Conservation (phyloP, 92 coral and sea anemone genomes). For the Galaxea fascicularis region DNA sequence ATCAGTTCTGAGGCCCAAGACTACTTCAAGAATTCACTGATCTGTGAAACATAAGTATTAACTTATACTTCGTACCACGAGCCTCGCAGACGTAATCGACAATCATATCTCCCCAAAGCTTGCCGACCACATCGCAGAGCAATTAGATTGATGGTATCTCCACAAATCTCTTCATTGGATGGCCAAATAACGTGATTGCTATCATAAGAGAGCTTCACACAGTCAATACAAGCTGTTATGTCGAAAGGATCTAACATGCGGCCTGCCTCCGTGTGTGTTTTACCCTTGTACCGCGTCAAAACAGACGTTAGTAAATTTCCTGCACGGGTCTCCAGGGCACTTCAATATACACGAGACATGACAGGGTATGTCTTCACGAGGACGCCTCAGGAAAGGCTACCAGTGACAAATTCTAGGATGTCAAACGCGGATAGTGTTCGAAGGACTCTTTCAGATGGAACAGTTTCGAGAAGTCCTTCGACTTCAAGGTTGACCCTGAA, state of each 20-base stretch:
- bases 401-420: slow-evolving; percentile 45
- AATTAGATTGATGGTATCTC: neutral
- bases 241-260: slow-evolving; percentile 1
- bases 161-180: neutral
- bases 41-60: too few relatives aligned
- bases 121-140: too few relatives aligned
- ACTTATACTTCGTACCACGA: too few relatives aligned
- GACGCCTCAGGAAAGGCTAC: slow-evolving; percentile 63
- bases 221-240: neutral
- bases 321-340: slow-evolving; percentile 80
- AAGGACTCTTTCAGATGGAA: neutral
- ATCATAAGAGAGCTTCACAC: neutral
- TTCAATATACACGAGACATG: slow-evolving; percentile 67
- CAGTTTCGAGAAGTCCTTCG: neutral
- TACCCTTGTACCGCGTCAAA: slow-evolving; percentile 22
- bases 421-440: slow-evolving; percentile 20
- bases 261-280: slow-evolving; percentile 29
- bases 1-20: neutral
- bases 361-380: slow-evolving; percentile 70
- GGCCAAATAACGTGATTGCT: neutral
- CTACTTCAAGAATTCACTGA: neutral
- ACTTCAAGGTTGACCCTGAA: neutral
- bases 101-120: too few relatives aligned
- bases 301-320: slow-evolving; percentile 24
- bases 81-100: too few relatives aligned